Evolutionary conservation across 2,888 invertebrate species (phyloP), one percentile per base, ranked within the genome.

Genomic region (Vanessa cardui): DNA sequence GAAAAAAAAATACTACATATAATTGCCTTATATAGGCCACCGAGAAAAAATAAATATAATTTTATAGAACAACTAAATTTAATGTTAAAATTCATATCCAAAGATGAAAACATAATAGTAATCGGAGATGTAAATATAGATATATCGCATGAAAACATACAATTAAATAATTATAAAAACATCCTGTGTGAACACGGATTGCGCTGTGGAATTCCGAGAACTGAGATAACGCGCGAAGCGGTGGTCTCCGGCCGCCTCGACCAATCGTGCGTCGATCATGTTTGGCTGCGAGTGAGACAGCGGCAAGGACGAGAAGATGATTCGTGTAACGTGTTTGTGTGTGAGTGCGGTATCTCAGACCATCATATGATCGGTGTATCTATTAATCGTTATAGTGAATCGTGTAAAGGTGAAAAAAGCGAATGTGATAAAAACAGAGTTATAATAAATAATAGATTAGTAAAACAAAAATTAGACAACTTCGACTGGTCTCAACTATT

Each of bases 21-120:
- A 6, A 66, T 70, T n/a, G 70, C 61, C 9, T 50, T 58, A 46
- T 70, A 61, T 45, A 70, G 58, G 46, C 64, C 68, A 31, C 63
- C 63, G 1, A n/a, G 39, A 1, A 60, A 44, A 46, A 68, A 47
- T 64, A 68, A 63, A 49, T 60, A 31, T 18, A 12, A n/a, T n/a
- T 65, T 65, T 18, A 45, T 64, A 18, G 31, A 64, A 1, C 46
- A 64, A 21, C 31, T 58, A 15, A 15, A 26, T 12, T 4, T 21
- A 12, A 21, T 52, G 7, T 8, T 52, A 12, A 52, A 52, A 26
- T 52, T 21, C 2, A 26, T 52, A 12, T 21, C 50, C 20, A 15
- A 20, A 9, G 20, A 3, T 12, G 18, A 52, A 7, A 52, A 52
- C 50, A n/a, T 56, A 18, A 33, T 66, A 4, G 26, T 66, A 18